A percentile compares a stretch with the other conserved stretches of the same genome.
phyloP scores from a whole-genome alignment of 2,888 invertebrate species.

The Lottia scabra region DNA sequence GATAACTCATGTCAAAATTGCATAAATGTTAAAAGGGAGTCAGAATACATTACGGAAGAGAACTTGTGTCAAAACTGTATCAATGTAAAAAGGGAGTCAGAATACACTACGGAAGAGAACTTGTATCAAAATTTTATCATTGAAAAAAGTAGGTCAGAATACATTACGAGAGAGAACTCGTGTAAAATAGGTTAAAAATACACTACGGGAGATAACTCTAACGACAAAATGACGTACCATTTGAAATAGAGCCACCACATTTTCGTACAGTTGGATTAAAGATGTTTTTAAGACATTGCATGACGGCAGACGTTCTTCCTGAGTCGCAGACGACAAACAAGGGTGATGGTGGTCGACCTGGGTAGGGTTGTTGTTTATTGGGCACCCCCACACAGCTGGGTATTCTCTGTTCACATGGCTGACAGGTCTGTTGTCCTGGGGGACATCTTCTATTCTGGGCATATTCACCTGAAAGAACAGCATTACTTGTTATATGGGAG shows the following conservation, averaged over 20 bases:
- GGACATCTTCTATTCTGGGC: slow-evolving; percentile 34
- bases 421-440: slow-evolving; percentile 28
- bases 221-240: neutral
- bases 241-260: slow-evolving; percentile 10
- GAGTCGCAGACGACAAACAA: neutral
- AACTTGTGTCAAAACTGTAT: too few relatives aligned
- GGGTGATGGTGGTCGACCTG: slow-evolving; percentile 13
- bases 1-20: too few relatives aligned
- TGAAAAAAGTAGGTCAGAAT: too few relatives aligned
- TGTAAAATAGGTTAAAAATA: too few relatives aligned
- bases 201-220: too few relatives aligned
- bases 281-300: slow-evolving; percentile 20
- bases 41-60: too few relatives aligned
- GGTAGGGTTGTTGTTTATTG: slow-evolving; percentile 26
- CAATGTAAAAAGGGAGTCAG: too few relatives aligned
- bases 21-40: too few relatives aligned
- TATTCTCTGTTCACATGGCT: slow-evolving; percentile 35
- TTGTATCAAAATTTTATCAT: too few relatives aligned
- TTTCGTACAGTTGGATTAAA: slow-evolving; percentile 23
- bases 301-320: slow-evolving; percentile 23
- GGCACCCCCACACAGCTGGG: slow-evolving; percentile 11
- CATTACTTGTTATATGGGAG: too few relatives aligned
- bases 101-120: too few relatives aligned
- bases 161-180: too few relatives aligned
- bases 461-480: slow-evolving; percentile 33